Evolutionary conservation across 2,888 invertebrate genomes (phyloP).

Genomic region (Stenoptilia bipunctidactyla): DNA sequence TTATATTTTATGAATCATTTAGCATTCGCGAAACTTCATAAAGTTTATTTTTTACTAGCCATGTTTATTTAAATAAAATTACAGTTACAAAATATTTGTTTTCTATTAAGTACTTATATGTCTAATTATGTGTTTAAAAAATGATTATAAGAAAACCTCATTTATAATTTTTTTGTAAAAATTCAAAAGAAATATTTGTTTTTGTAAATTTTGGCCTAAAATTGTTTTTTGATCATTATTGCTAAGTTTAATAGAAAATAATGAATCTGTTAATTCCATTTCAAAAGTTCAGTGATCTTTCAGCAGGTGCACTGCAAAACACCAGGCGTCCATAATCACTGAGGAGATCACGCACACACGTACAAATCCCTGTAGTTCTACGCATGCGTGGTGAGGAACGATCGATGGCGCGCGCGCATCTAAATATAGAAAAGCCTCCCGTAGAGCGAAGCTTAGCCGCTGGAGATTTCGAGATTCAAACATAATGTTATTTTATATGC

Average conservation of each 20-base stretch:
- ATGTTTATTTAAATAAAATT: no score
- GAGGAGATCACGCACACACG: slow-evolving; percentile 26
- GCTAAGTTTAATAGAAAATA: no score
- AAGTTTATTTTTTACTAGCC: background rate
- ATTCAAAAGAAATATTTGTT: no score
- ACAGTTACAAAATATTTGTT: no score
- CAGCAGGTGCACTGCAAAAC: slow-evolving; percentile 20
- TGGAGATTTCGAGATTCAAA: slow-evolving; percentile 56
- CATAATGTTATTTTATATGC: slow-evolving; percentile 25
- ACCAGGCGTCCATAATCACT: slow-evolving; percentile 24
- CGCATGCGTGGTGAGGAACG: slow-evolving; percentile 16
- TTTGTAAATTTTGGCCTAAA: no score
- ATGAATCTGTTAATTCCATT: no score
- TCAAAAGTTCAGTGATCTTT: slow-evolving; percentile 18
- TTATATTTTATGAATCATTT: background rate
- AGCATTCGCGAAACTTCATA: background rate
- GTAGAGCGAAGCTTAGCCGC: slow-evolving; percentile 39
- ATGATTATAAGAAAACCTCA: no score
- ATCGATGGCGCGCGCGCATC: slow-evolving; percentile 45
- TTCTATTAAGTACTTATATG: no score
- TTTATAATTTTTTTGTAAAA: no score
- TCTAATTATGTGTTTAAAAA: no score
- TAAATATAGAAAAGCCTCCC: slow-evolving; percentile 60
- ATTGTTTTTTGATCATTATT: no score
- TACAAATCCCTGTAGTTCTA: slow-evolving; percentile 11